Base-by-base conservation (phyloP, 2,113 vertebrate genomes). In the Rhinoptilus africanus region DNA sequence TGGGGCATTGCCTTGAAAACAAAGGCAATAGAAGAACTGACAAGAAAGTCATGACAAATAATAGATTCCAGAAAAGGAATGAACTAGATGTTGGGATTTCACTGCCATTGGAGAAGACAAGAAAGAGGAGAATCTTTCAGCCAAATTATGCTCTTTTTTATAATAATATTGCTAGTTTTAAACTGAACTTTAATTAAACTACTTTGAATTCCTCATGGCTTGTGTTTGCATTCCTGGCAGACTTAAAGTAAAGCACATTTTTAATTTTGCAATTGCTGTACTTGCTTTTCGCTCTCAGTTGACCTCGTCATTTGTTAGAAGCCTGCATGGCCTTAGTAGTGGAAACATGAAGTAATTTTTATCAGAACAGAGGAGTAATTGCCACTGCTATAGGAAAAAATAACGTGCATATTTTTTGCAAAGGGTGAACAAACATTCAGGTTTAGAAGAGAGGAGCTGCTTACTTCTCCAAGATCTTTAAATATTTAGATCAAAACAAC, bases 221-320 rank as follows among this genome's bases (percentile, higher is more conserved):
- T 77, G n/a, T 91, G 60, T 89, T 91, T 94, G 19, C 30, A 60
- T 79, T 81, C 45, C 48, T 85, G 66, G 75, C 48, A 95, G 66
- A 30, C 4, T 60, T 71, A 62, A 76, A 96, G 35, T 76, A 91
- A 92, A 89, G 8, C 4, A 78, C 22, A 91, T 75, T 94, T 94
- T 87, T 82, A 89, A 82, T 94, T 95, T 89, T 91, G 60, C 24
- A 75, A n/a, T 85, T 85, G 35, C 66, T 91, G 53, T 50, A 14
- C 34, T 82, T 91, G 57, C 6, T 89, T 87, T 91, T 96, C 85
- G 43, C 37, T 89, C 54, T 91, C 22, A 47, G 48, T 81, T 91
- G 89, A 95, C 77, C 56, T 91, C 6, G 0, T 67, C 7, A 68
- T 89, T 94, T 96, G 22, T 91, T 76, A 89, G 64, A 89, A 81